Conservation (phyloP, 2,113 vertebrate species). For the Mesembrinibis cayennensis region DNA sequence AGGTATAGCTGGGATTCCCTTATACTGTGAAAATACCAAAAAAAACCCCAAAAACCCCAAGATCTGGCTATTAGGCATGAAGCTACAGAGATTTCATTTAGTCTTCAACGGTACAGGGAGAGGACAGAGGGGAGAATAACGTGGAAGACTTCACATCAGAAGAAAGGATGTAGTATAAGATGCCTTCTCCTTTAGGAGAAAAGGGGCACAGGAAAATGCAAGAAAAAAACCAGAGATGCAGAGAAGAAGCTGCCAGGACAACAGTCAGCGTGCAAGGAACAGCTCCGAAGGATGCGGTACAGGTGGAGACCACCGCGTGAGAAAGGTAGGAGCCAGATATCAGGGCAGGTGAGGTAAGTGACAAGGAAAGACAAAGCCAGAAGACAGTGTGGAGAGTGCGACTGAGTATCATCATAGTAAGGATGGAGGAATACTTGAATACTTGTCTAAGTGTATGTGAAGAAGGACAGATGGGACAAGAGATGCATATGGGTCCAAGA, state of each 20-base stretch:
- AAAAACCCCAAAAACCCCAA: background rate
- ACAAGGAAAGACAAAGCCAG: background rate
- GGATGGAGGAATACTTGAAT: background rate
- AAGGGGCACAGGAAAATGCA: background rate
- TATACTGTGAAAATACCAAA: background rate
- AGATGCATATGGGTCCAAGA: background rate
- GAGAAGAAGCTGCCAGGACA: background rate
- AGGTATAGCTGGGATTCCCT: background rate
- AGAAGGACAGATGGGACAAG: background rate
- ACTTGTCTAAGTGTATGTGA: fast-evolving
- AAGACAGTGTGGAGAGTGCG: background rate
- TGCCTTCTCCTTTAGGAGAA: background rate
- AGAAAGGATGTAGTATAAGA: background rate
- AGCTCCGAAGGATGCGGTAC: background rate
- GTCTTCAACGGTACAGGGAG: background rate
- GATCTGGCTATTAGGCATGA: background rate
- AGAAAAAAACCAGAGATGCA: background rate
- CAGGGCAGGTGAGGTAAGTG: background rate
- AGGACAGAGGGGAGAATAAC: background rate
- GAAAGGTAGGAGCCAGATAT: background rate
- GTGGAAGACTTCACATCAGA: background rate
- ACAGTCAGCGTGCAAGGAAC: background rate
- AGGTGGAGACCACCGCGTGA: background rate
- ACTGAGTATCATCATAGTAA: background rate
- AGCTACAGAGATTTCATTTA: background rate